These are phyloP conservation scores for Martes flavigula DNA, from an alignment of 2,797 vertebrate species.

Conservation along the genomic window DNA sequence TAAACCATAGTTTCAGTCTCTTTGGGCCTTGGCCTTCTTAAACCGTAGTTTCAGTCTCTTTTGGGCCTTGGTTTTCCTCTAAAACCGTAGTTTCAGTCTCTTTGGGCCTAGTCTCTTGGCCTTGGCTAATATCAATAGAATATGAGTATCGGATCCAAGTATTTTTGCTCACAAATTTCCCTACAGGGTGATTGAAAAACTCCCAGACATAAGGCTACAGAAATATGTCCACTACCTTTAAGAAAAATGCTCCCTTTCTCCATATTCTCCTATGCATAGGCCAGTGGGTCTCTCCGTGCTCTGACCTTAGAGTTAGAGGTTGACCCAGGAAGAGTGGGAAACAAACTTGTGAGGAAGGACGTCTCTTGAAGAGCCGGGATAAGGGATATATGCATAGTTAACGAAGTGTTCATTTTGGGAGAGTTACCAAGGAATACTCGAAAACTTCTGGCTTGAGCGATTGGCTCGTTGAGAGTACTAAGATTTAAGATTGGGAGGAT, in stretches of 20 bases:
- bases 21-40: not conserved
- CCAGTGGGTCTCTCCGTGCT: not conserved
- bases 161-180: not conserved
- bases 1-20: not conserved
- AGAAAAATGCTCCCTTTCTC: not conserved
- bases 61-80: not conserved
- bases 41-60: not conserved
- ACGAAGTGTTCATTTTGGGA: not conserved
- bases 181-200: not conserved
- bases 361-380: accelerated
- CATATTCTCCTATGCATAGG: too few relatives aligned
- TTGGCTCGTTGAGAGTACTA: not conserved
- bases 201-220: not conserved
- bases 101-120: too few relatives aligned
- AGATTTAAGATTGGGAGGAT: not conserved
- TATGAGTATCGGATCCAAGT: not conserved
- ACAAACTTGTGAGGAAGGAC: not conserved
- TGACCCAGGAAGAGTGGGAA: not conserved
- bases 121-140: not conserved
- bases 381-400: accelerated
- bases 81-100: not conserved
- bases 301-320: not conserved
- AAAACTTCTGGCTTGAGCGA: not conserved
- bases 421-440: too few relatives aligned
- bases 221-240: not conserved